Percentiles rank a stretch among this genome's conserved stretches.
Conservation (phyloP, 2,888 invertebrate genomes). For the Rhopalosiphum nymphaeae region DNA sequence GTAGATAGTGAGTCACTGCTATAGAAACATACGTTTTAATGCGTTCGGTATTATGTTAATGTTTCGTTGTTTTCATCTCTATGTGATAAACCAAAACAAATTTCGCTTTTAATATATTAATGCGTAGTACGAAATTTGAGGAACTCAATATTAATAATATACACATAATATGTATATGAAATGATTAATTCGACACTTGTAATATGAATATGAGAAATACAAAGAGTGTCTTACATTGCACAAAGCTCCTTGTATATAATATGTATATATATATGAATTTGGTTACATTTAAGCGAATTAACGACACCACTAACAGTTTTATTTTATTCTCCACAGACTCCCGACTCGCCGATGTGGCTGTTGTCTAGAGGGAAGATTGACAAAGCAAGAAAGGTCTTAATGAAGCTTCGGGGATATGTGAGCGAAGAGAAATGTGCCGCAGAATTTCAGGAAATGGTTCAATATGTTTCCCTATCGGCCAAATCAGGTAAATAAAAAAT, state of each 20-base stretch:
- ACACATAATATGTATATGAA: not conserved
- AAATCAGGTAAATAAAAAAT: conserved; percentile 28
- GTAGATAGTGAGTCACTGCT: not conserved
- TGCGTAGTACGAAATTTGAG: not conserved
- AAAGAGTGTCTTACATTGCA: not conserved
- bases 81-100: not conserved
- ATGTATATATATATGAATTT: no score
- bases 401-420: conserved; percentile 39
- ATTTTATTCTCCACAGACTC: conserved; percentile 25
- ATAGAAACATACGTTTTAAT: not conserved
- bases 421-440: conserved; percentile 44
- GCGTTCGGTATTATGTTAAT: not conserved
- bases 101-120: not conserved
- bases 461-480: conserved; percentile 21
- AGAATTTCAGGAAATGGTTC: conserved; percentile 50
- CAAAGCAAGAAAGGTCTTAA: not conserved
- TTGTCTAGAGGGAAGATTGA: conserved; percentile 17
- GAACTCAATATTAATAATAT: not conserved
- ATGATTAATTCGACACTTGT: not conserved
- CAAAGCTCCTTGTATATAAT: not conserved
- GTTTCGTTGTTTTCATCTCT: not conserved
- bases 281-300: not conserved
- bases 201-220: not conserved
- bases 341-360: conserved; percentile 55
- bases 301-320: not conserved